Conservation (phyloP, 92 coral and sea anemone genomes). For the Actinostola sp. region DNA sequence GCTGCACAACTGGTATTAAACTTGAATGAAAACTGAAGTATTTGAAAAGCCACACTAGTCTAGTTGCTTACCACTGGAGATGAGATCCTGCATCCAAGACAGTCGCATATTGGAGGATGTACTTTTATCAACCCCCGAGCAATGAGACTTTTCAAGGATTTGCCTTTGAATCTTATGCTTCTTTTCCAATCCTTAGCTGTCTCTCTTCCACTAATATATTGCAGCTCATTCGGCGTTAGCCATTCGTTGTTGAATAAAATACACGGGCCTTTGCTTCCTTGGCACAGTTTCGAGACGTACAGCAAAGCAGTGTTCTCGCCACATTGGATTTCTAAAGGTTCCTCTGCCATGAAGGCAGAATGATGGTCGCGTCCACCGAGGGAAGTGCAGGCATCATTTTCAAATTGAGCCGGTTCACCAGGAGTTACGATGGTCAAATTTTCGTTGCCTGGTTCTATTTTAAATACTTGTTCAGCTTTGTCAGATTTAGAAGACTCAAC, state of each 20-base stretch:
- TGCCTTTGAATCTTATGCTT: constrained; percentile 95
- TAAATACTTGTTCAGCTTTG: constrained; percentile 19
- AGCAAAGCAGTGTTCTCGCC: constrained; percentile 95
- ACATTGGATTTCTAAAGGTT: constrained; percentile 95
- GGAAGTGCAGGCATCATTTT: constrained; percentile 39
- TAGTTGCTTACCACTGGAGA: constrained; percentile 94
- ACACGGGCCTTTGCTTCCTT: constrained; percentile 99
- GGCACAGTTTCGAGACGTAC: constrained; percentile 94
- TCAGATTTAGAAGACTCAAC: not conserved
- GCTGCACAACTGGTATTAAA: not conserved
- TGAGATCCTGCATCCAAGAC: constrained; percentile 96
- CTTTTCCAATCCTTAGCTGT: constrained; percentile 99
- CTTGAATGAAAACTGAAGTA: not conserved
- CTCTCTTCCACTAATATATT: constrained; percentile 97
- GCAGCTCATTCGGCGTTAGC: constrained; percentile 98
- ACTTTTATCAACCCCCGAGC: constrained; percentile 94
- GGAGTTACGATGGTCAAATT: constrained; percentile 14
- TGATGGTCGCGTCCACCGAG: constrained; percentile 45
- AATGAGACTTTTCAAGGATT: constrained; percentile 94
- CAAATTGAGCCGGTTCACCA: constrained; percentile 52
- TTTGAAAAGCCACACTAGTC: not conserved
- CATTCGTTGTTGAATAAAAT: constrained; percentile 92
- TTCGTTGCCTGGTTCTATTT: constrained; percentile 55
- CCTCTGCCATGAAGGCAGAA: constrained; percentile 67
- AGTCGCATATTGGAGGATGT: constrained; percentile 98